Conservation (phyloP, 1,140 invertebrate species). For the Ctenoplectra terminalis region DNA sequence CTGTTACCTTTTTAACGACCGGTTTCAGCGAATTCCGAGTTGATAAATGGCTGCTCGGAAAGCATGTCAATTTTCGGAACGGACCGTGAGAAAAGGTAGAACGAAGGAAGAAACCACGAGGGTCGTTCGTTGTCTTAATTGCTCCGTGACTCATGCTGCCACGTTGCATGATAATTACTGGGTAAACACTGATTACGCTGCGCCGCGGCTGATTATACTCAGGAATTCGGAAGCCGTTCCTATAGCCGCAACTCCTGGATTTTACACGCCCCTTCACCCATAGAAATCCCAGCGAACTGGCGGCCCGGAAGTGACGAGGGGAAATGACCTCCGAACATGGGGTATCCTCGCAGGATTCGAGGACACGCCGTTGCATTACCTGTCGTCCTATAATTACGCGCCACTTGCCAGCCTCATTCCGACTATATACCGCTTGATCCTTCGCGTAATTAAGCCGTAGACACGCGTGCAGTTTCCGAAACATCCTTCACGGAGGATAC, state of each 20-base stretch:
- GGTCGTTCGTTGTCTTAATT: slow-evolving; percentile 48
- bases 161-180: slow-evolving; percentile 45
- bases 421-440: neutral
- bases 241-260: slow-evolving; percentile 38
- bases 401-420: neutral
- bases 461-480: neutral
- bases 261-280: slow-evolving; percentile 22
- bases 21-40: neutral
- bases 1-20: neutral
- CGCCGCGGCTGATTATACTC: slow-evolving; percentile 48
- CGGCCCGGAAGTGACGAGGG: slow-evolving; percentile 64
- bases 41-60: neutral
- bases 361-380: slow-evolving; percentile 33
- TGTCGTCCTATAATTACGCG: slow-evolving; percentile 27
- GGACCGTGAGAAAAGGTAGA: too few species aligned
- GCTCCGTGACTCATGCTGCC: slow-evolving; percentile 28
- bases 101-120: neutral
- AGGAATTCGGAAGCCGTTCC: slow-evolving; percentile 47
- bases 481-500: too few species aligned
- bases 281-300: slow-evolving; percentile 60
- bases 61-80: neutral
- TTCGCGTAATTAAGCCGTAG: neutral
- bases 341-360: slow-evolving; percentile 35
- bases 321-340: slow-evolving; percentile 54
- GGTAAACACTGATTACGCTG: slow-evolving; percentile 56